Evolutionary conservation across 2,888 invertebrate species (phyloP).

Genomic region (Eurytoma adleriae): DNA sequence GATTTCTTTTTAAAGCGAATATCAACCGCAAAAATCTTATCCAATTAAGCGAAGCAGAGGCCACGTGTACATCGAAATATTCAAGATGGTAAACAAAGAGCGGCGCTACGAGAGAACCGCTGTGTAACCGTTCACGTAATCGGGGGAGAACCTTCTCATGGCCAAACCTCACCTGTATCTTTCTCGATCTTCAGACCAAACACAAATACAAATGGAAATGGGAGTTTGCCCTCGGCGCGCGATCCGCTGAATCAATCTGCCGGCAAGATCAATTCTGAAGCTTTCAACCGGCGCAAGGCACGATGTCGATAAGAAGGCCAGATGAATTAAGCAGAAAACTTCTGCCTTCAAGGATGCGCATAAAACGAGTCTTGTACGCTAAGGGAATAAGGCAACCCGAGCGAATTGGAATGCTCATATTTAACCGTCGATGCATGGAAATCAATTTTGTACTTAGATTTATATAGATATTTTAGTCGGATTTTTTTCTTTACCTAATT

Average conservation of each 20-base stretch:
- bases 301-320: slow-evolving; percentile 13
- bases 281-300: slow-evolving; percentile 1
- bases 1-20: not conserved
- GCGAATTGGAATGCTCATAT: not conserved
- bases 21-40: not conserved
- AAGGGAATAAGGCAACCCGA: not conserved
- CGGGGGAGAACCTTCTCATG: slow-evolving; percentile 41
- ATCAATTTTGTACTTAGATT: not conserved
- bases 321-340: slow-evolving; percentile 19
- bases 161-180: slow-evolving; percentile 45
- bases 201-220: slow-evolving; percentile 19
- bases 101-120: not conserved
- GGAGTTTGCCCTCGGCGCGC: slow-evolving; percentile 23
- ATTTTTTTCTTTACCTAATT: not conserved
- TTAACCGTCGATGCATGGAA: not conserved
- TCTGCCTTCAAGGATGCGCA: not conserved
- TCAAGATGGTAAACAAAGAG: slow-evolving; percentile 47
- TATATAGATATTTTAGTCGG: not conserved
- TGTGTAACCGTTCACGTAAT: slow-evolving; percentile 44
- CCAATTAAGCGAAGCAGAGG: slow-evolving; percentile 22
- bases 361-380: not conserved
- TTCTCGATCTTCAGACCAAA: not conserved
- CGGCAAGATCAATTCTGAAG: slow-evolving; percentile 13
- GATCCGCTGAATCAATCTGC: slow-evolving; percentile 30
- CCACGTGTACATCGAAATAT: slow-evolving; percentile 24